A percentile compares a stretch with the other conserved stretches of the same genome.
Conservation (phyloP, 2,797 vertebrate genomes). For the Tragelaphus eurycerus region DNA sequence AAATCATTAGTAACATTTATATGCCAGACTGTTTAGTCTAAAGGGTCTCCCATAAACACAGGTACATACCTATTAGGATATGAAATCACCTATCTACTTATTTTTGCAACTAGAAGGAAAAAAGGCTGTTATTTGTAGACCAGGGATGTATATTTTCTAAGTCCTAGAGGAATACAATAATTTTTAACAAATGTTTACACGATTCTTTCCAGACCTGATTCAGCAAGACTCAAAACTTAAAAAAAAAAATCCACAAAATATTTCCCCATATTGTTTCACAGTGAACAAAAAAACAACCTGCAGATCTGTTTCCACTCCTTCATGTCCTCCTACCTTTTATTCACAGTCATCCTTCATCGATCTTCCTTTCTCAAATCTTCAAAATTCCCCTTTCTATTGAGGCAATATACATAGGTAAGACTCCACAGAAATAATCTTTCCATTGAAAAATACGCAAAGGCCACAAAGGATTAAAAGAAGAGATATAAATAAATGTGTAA, state of each 20-base stretch:
- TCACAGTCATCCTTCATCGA: not conserved
- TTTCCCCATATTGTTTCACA: not conserved
- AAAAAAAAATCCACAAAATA: not conserved
- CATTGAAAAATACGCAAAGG: not conserved
- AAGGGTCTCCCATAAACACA: not conserved
- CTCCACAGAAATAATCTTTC: not conserved
- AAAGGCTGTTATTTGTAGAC: not conserved
- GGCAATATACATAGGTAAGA: not conserved
- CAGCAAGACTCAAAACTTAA: not conserved
- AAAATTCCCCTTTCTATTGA: not conserved
- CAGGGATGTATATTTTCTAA: not conserved
- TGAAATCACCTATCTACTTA: not conserved
- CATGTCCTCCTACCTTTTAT: not conserved
- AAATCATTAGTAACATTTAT: not conserved
- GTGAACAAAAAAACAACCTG: not conserved
- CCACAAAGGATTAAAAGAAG: not conserved
- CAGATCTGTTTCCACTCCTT: not conserved
- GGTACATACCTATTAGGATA: not conserved
- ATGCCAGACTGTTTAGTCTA: not conserved
- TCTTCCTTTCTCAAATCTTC: not conserved
- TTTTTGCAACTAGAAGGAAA: constrained; percentile 12
- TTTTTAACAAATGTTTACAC: not conserved
- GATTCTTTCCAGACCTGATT: not conserved
- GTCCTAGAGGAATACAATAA: not conserved
- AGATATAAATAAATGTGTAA: not conserved